A percentile compares a stretch with the other conserved stretches of the same genome.
These are phyloP conservation scores for Montipora cactus DNA, from an alignment of 64 coral and sea anemone genomes.

Conservation along the genomic window DNA sequence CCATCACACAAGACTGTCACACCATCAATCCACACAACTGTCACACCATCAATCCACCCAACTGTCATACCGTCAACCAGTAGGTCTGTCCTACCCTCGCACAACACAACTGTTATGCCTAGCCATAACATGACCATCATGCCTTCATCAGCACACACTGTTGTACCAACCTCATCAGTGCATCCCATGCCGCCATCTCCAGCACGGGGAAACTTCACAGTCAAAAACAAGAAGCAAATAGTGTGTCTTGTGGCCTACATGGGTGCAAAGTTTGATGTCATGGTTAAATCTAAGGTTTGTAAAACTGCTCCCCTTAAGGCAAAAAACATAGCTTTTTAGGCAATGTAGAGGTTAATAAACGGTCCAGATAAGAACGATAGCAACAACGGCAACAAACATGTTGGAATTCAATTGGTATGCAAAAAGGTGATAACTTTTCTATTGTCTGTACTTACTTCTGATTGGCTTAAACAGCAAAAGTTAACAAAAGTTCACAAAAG, in stretches of 20 bases:
- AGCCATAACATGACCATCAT: neutral
- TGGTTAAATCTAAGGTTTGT: conserved; percentile 2
- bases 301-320: no score
- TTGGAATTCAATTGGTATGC: no score
- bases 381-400: no score
- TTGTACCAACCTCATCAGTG: conserved; percentile 3
- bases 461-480: no score
- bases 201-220: conserved; percentile 26
- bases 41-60: neutral
- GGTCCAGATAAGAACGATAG: no score
- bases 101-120: conserved; percentile 15
- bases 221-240: neutral
- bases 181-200: conserved; percentile 8
- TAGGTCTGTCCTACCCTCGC: neutral
- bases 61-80: neutral
- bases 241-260: conserved; percentile 37
- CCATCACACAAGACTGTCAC: neutral
- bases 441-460: no score
- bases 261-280: conserved; percentile 5
- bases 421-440: no score
- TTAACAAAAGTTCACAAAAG: no score
- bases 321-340: no score
- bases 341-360: no score
- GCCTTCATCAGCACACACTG: neutral
- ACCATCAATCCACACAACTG: neutral